These are phyloP conservation scores for Clivina fossor DNA, from an alignment of 2,888 invertebrate genomes.

Conservation along the genomic window DNA sequence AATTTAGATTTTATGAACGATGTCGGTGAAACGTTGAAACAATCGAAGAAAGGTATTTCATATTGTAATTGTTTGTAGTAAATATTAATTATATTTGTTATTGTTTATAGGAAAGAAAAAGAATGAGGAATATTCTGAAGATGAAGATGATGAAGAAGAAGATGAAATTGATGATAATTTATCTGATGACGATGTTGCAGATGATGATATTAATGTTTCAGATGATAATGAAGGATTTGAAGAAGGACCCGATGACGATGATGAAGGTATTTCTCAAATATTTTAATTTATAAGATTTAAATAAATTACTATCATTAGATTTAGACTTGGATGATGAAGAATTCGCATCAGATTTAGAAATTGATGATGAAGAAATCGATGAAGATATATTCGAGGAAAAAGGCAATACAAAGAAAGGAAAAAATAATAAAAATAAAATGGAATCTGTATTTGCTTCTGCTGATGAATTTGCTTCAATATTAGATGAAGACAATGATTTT, in stretches of 20 bases:
- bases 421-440: constrained; percentile 54
- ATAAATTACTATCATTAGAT: constrained; percentile 40
- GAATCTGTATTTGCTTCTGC: constrained; percentile 78
- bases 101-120: constrained; percentile 43
- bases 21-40: constrained; percentile 56
- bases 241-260: constrained; percentile 49
- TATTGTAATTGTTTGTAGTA: neutral
- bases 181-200: constrained; percentile 50
- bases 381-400: no score
- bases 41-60: constrained; percentile 9
- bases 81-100: neutral
- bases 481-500: constrained; percentile 71
- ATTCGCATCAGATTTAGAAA: constrained; percentile 48
- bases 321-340: constrained; percentile 48
- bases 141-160: constrained; percentile 41
- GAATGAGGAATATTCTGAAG: constrained; percentile 33
- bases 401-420: constrained; percentile 43
- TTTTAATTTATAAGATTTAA: constrained; percentile 27
- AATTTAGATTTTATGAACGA: constrained; percentile 71
- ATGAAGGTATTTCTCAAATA: constrained; percentile 45
- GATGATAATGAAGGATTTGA: constrained; percentile 38
- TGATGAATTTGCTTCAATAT: constrained; percentile 83
- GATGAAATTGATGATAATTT: constrained; percentile 43
- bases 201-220: constrained; percentile 41
- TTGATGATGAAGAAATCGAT: constrained; percentile 42